A percentile compares a stretch with the other conserved stretches of the same genome.
Evolutionary conservation across 2,888 invertebrate genomes (phyloP).

Genomic region (Drosophila paucipuncta): DNA sequence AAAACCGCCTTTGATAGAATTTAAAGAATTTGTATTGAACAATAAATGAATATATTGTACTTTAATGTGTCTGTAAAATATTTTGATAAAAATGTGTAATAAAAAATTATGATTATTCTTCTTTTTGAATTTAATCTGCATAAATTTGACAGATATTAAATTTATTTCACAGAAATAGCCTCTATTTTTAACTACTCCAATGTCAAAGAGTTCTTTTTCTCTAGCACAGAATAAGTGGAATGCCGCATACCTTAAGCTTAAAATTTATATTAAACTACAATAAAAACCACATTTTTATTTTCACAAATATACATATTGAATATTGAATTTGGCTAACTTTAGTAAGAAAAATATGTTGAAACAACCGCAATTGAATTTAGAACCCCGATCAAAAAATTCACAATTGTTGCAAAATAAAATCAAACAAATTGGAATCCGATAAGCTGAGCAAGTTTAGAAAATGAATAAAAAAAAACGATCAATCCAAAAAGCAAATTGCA

Average conservation of each 20-base stretch:
- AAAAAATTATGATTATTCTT: background rate
- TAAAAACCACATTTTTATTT: background rate
- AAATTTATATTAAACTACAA: background rate
- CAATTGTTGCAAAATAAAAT: background rate
- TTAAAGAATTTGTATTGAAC: background rate
- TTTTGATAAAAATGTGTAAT: background rate
- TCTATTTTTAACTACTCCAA: background rate
- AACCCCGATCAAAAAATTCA: background rate
- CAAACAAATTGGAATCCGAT: background rate
- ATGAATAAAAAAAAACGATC: background rate
- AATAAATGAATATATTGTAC: background rate
- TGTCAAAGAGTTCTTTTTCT: background rate
- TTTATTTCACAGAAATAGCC: background rate
- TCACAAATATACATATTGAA: background rate
- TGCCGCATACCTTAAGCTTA: background rate
- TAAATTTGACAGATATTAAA: background rate
- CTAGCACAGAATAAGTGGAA: background rate
- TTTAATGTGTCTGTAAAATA: background rate
- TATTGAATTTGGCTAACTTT: background rate
- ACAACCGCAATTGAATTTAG: background rate
- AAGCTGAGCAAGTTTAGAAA: background rate
- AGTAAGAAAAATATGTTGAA: background rate
- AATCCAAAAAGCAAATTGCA: background rate
- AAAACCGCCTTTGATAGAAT: background rate
- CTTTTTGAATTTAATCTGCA: background rate